Evolutionary conservation across 2,113 vertebrate species (phyloP).

Genomic region (Tachuris rubrigastra): DNA sequence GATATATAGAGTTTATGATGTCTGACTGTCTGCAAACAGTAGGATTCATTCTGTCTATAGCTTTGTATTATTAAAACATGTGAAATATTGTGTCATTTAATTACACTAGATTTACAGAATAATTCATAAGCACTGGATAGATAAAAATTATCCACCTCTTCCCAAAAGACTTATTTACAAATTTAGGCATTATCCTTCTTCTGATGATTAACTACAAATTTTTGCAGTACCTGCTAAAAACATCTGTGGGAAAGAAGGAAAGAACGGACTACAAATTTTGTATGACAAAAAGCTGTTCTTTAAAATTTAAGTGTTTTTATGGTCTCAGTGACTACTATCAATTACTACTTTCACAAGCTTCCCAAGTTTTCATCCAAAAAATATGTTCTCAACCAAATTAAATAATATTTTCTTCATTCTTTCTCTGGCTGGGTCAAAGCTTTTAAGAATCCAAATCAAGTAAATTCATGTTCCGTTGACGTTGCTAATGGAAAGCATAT

Average conservation of each 20-base stretch:
- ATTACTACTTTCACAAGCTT: not conserved
- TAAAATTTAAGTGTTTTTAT: not conserved
- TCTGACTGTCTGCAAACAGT: not conserved
- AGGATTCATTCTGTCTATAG: not conserved
- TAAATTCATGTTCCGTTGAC: not conserved
- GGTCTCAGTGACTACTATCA: not conserved
- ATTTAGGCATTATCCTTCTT: not conserved
- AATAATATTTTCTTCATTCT: not conserved
- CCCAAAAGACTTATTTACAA: not conserved
- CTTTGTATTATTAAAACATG: not conserved
- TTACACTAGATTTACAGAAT: not conserved
- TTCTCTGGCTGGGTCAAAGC: not conserved
- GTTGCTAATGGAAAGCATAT: not conserved
- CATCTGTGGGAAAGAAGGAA: not conserved
- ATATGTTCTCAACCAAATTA: not conserved
- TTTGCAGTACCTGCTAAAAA: not conserved
- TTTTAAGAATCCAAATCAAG: not conserved
- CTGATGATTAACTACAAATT: not conserved
- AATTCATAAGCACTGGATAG: not conserved
- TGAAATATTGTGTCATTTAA: not conserved
- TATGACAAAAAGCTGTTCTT: not conserved
- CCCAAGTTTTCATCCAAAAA: not conserved
- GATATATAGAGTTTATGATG: not conserved
- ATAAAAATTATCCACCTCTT: not conserved
- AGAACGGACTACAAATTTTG: not conserved